phyloP scores from a whole-genome alignment of 2,888 invertebrate genomes.

The Trissolcus japonicus region DNA sequence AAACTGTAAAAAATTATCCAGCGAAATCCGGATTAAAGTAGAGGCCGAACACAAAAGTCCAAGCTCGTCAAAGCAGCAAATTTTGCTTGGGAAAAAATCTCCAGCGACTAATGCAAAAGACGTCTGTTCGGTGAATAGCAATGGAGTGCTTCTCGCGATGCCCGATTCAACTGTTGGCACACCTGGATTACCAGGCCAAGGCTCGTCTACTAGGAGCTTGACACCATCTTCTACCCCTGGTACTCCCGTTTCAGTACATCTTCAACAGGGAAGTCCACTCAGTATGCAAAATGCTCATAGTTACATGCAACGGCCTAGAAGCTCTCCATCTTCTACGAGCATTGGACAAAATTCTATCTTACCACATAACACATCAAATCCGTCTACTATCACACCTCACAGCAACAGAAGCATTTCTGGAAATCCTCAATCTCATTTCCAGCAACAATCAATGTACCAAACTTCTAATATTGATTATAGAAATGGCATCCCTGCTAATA shows the following conservation, averaged over 20 bases:
- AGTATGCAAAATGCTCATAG: constrained; percentile 74
- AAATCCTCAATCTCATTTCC: constrained; percentile 68
- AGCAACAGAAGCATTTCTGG: constrained; percentile 62
- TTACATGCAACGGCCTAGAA: constrained; percentile 81
- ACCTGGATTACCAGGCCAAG: constrained; percentile 72
- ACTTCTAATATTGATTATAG: constrained; percentile 68
- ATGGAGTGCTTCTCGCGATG: constrained; percentile 74
- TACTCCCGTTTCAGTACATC: constrained; percentile 80
- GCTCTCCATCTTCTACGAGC: constrained; percentile 83
- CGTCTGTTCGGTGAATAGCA: constrained; percentile 72
- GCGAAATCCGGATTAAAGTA: constrained; percentile 77
- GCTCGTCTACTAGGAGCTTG: constrained; percentile 81
- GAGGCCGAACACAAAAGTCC: constrained; percentile 74
- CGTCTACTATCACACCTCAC: constrained; percentile 69
- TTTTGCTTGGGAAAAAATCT: constrained; percentile 78
- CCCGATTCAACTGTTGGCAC: constrained; percentile 78
- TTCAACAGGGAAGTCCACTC: constrained; percentile 80
- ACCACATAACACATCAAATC: constrained; percentile 76
- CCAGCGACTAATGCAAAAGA: constrained; percentile 77
- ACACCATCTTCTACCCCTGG: constrained; percentile 82
- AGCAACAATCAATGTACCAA: constrained; percentile 70
- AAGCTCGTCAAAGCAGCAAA: constrained; percentile 72
- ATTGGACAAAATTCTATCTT: constrained; percentile 77
- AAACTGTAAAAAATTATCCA: constrained; percentile 77
- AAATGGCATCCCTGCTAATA: constrained; percentile 66